phyloP scores from a whole-genome alignment of 2,113 vertebrate genomes.

The pig (Sus scrofa) region DNA sequence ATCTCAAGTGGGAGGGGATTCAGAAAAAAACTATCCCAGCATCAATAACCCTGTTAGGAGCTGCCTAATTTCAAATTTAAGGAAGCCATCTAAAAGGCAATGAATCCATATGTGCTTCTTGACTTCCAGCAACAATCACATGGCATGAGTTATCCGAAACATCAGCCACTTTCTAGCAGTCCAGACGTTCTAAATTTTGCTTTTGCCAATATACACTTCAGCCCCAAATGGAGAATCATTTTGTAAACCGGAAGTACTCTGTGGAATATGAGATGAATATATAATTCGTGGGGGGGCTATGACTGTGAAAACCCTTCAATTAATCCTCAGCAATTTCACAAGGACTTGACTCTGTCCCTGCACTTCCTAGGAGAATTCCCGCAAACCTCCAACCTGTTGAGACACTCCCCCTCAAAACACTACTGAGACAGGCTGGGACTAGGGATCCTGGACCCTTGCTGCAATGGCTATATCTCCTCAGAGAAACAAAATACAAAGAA shows the following conservation, averaged over 20 bases:
- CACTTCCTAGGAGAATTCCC: neutral
- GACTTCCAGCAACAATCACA: neutral
- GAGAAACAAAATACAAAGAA: no score
- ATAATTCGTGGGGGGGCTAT: neutral
- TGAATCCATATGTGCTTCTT: neutral
- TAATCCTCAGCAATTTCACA: neutral
- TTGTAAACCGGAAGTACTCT: conserved; percentile 58
- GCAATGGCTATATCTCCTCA: no score
- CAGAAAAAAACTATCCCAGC: neutral
- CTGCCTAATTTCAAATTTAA: conserved; percentile 3
- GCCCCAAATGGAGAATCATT: conserved; percentile 25
- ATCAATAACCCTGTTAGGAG: neutral
- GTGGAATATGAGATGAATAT: conserved; percentile 52
- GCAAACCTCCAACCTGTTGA: neutral
- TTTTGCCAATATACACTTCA: conserved; percentile 7
- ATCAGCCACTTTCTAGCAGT: conserved; percentile 47
- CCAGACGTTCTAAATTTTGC: conserved; percentile 37
- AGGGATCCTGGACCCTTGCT: no score
- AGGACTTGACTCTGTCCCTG: neutral
- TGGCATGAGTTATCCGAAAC: neutral
- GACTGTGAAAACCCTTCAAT: neutral
- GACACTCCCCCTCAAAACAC: neutral
- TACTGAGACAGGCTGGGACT: no score
- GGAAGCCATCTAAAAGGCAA: neutral
- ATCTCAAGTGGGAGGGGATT: neutral